phyloP scores from a whole-genome alignment of 2,888 invertebrate species.

The Leptopilina drosophilae region DNA sequence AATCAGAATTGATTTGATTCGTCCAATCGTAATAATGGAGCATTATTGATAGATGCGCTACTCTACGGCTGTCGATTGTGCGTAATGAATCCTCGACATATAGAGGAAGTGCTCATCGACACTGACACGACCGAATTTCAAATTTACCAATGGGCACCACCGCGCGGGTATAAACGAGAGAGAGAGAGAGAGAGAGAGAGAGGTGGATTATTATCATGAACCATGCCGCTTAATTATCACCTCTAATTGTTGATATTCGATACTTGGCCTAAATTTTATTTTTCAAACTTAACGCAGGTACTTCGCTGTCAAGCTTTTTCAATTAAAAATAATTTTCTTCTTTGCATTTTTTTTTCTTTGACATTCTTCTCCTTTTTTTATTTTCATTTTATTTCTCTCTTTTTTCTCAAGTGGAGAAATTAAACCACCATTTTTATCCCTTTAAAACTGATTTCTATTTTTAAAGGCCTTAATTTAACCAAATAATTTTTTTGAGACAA shows the following conservation, averaged over 20 bases:
- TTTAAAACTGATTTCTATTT: no score
- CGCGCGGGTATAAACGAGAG: no score
- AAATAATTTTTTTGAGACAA: no score
- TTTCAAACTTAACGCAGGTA: no score
- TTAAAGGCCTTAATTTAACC: no score
- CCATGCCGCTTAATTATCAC: constrained; percentile 6
- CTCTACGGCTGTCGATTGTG: constrained; percentile 28
- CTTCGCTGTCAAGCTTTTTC: no score
- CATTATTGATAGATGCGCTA: constrained; percentile 33
- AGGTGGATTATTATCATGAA: constrained; percentile 8
- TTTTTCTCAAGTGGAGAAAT: no score
- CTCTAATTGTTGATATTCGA: background rate
- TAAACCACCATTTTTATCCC: no score
- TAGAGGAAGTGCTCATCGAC: constrained; percentile 32
- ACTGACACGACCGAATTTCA: constrained; percentile 34
- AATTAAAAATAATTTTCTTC: no score
- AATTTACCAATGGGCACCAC: background rate
- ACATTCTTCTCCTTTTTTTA: no score
- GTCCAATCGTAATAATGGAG: constrained; percentile 39
- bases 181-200: background rate
- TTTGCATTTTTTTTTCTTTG: no score
- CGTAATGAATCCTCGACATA: constrained; percentile 29
- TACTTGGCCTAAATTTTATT: background rate
- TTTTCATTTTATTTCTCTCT: no score
- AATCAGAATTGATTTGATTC: constrained; percentile 48